Percentiles rank a stretch among this genome's conserved stretches.
Evolutionary conservation across 2,797 vertebrate species (phyloP).

Genomic region (Lutjanus argentimaculatus): DNA sequence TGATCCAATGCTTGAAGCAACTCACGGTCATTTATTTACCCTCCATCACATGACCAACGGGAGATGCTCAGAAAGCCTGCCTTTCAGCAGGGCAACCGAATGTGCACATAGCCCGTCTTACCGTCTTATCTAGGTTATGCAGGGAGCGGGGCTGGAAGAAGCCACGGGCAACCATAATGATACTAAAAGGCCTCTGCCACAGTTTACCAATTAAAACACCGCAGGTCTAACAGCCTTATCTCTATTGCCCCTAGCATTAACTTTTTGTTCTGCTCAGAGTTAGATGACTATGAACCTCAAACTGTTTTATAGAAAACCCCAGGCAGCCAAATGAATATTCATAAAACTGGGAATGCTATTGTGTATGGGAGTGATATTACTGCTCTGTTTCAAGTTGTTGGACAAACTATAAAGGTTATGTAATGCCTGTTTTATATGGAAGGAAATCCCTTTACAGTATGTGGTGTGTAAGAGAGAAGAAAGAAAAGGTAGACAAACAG

Average conservation of each 20-base stretch:
- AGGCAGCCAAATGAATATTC: slow-evolving; percentile 76
- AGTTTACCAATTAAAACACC: slow-evolving; percentile 84
- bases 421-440: slow-evolving; percentile 50
- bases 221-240: slow-evolving; percentile 79
- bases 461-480: slow-evolving; percentile 17
- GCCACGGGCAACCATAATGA: slow-evolving; percentile 75
- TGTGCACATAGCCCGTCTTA: slow-evolving; percentile 77
- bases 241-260: slow-evolving; percentile 68
- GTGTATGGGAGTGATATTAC: slow-evolving; percentile 63
- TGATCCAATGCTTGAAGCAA: slow-evolving; percentile 56
- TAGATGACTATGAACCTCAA: slow-evolving; percentile 72
- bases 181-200: slow-evolving; percentile 73
- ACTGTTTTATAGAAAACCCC: slow-evolving; percentile 66
- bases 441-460: slow-evolving; percentile 54
- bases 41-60: slow-evolving; percentile 66
- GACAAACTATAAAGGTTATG: slow-evolving; percentile 52
- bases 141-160: slow-evolving; percentile 76
- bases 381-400: slow-evolving; percentile 59
- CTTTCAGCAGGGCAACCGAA: slow-evolving; percentile 65
- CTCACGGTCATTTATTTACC: slow-evolving; percentile 71
- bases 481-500: slow-evolving; percentile 28
- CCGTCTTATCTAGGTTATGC: slow-evolving; percentile 82
- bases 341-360: slow-evolving; percentile 49
- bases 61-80: slow-evolving; percentile 68
- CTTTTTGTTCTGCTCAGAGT: slow-evolving; percentile 67